phyloP scores from a whole-genome alignment of 2,888 invertebrate species.

The Idaea biselata region DNA sequence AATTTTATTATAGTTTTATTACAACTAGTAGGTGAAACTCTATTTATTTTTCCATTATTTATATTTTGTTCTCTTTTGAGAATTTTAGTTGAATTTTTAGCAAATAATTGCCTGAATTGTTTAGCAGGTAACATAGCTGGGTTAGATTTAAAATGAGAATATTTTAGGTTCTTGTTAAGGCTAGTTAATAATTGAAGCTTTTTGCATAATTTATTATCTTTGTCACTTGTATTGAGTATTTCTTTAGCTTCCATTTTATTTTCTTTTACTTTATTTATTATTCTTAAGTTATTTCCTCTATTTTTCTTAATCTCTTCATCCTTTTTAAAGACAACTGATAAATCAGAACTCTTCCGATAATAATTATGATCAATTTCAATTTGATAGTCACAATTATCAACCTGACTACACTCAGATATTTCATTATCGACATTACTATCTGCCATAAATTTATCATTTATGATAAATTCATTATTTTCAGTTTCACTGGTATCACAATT shows the following conservation, averaged over 20 bases:
- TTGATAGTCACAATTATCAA: not conserved
- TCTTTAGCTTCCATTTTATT: not conserved
- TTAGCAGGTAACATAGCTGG: not conserved
- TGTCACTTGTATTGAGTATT: not conserved
- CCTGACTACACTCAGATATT: not conserved
- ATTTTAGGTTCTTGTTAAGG: not conserved
- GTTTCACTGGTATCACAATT: not conserved
- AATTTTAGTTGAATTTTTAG: not conserved
- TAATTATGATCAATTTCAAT: not conserved
- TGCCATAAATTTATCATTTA: not conserved
- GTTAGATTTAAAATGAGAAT: not conserved
- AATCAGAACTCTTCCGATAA: not conserved
- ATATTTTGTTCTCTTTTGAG: not conserved
- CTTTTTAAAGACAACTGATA: not conserved
- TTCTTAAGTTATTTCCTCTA: not conserved
- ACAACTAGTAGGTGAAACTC: not conserved
- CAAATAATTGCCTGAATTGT: not conserved
- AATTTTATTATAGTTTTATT: not conserved
- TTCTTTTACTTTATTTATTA: not conserved
- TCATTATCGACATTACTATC: not conserved
- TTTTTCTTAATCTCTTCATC: not conserved
- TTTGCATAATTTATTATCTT: not conserved
- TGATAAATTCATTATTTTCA: not conserved
- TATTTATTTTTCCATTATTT: not conserved
- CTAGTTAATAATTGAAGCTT: not conserved